Base-by-base conservation (phyloP, 2,113 vertebrate species). In the Lophius piscatorius region DNA sequence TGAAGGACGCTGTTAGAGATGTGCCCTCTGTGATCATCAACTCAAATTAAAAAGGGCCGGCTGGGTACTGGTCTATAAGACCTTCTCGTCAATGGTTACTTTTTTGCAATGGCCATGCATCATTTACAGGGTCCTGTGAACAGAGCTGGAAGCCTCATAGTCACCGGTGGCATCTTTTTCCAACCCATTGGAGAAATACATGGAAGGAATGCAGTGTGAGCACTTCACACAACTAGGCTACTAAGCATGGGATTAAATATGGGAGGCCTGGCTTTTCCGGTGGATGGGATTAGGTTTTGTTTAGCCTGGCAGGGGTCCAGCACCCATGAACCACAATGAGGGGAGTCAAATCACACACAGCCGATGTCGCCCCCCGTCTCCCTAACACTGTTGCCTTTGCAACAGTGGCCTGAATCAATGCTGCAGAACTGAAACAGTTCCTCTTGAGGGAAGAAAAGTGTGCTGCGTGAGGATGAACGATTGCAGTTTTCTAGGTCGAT, bases 221-320 rank as follows among this genome's bases (percentile, higher is more conserved):
- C 85, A 82, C 71, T 86, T 82, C 78, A 80, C 77, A 89, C 76
- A 82, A 72, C 80, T 58, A 49, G 69, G 63, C 80, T 78, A 65
- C 81, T 77, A 72, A 85, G 82, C 73, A 50, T 55, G 49, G 80
- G 86, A 87, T 90, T 88, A 80, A 70, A 79, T 41, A 22, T 59
- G 63, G 75, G 71, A 73, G 66, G 69, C 42, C 76, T 60, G 67
- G 74, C 51, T 87, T 84, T 74, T 79, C 62, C 38, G 49, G 57
- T 76, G 77, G 86, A 88, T 69, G 77, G 82, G 85, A 91, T 89
- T 88, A 86, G 68, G 60, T 62, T 90, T 89, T 87, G 84, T 85
- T 91, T 83, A 80, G 77, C 57, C 74, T 90, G 86, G 77, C 82
- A 65, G 46, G 61, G 60, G 63, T 59, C 80, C 81, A 79, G 44